A percentile compares a stretch with the other conserved stretches of the same genome.
Conservation (phyloP, 2,888 invertebrate genomes). For the Podabrus alpinus region DNA sequence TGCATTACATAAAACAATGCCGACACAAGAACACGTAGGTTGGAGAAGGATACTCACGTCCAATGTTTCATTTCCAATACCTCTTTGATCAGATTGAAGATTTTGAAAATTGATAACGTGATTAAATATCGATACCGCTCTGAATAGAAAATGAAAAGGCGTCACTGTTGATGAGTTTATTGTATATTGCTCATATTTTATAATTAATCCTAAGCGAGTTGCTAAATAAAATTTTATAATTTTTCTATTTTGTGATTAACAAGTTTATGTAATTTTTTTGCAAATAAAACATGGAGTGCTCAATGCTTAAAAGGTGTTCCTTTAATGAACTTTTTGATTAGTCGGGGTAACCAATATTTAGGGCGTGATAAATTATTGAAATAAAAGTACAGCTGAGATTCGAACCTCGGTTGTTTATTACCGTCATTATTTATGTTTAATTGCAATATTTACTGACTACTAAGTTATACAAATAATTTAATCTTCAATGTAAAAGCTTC, state of each 20-base stretch:
- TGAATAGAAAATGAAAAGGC: slow-evolving; percentile 37
- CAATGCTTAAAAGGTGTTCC: neutral
- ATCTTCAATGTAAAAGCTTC: neutral
- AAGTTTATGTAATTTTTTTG: too few relatives aligned
- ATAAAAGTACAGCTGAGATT: neutral
- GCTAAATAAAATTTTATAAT: neutral
- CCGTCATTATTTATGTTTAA: neutral
- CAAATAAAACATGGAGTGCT: too few relatives aligned
- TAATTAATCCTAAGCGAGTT: neutral
- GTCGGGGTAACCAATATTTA: neutral
- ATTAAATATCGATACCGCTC: slow-evolving; percentile 41
- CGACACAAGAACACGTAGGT: slow-evolving; percentile 40
- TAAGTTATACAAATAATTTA: too few relatives aligned
- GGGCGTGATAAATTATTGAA: neutral
- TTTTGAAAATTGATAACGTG: slow-evolving; percentile 42
- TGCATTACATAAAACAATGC: slow-evolving; percentile 37
- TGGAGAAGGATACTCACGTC: slow-evolving; percentile 37
- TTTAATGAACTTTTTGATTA: neutral
- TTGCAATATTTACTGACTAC: neutral
- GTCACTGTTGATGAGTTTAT: slow-evolving; percentile 24
- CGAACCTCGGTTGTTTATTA: neutral
- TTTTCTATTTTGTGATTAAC: neutral
- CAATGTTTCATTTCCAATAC: slow-evolving; percentile 37
- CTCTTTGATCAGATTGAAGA: slow-evolving; percentile 38
- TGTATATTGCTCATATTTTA: slow-evolving; percentile 14